Conservation (phyloP, 2,797 vertebrate species). For the Telmatherina bonti region DNA sequence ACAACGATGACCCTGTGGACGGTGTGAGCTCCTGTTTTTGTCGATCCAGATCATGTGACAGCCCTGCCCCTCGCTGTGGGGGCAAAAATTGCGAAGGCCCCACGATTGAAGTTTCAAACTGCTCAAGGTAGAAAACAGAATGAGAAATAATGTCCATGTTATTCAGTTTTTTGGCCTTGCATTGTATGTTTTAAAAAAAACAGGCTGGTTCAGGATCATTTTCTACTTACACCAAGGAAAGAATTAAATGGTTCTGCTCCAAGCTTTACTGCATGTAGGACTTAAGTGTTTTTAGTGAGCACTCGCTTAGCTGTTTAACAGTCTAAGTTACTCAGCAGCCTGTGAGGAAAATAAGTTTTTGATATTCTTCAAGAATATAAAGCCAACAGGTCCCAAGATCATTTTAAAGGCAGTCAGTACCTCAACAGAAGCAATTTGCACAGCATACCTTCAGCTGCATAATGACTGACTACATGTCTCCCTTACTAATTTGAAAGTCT, state of each 20-base stretch:
- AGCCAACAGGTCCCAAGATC: no score
- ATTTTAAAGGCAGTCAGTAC: no score
- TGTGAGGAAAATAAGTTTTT: no score
- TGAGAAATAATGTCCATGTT: background rate
- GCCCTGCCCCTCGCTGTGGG: slow-evolving; percentile 90
- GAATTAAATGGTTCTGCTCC: background rate
- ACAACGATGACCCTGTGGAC: slow-evolving; percentile 90
- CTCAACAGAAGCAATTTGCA: no score
- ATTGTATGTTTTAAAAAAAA: no score
- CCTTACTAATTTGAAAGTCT: no score
- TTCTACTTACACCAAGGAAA: no score
- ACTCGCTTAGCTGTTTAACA: no score
- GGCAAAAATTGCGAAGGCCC: slow-evolving; percentile 90
- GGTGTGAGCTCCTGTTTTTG: slow-evolving; percentile 92
- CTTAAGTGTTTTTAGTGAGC: background rate
- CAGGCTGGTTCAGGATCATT: background rate
- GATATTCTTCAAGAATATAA: no score
- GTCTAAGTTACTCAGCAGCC: no score
- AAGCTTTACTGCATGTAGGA: no score
- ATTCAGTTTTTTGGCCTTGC: background rate
- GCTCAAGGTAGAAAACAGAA: slow-evolving; percentile 87
- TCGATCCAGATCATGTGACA: slow-evolving; percentile 91
- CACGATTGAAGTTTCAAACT: slow-evolving; percentile 95
- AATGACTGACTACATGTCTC: background rate
- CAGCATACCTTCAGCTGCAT: background rate